A percentile compares a stretch with the other conserved stretches of the same genome.
Evolutionary conservation across 1,140 invertebrate genomes (phyloP).

Genomic region (Trachymyrmex septentrionalis): DNA sequence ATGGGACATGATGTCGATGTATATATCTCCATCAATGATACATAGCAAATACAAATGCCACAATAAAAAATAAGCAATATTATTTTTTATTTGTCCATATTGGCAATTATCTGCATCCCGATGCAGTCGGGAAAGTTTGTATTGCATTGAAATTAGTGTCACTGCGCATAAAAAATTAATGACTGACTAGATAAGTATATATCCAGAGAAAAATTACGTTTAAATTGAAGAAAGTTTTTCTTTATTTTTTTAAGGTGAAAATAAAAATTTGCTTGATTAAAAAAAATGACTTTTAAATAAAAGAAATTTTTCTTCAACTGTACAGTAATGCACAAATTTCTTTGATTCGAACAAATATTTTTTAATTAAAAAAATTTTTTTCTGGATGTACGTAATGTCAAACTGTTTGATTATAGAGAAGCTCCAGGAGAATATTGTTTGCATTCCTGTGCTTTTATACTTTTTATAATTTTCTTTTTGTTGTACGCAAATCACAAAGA

Average conservation of each 20-base stretch:
- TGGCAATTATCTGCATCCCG: not conserved
- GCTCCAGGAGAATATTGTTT: not conserved
- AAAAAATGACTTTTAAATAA: too few relatives aligned
- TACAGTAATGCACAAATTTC: too few relatives aligned
- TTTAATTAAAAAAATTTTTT: too few relatives aligned
- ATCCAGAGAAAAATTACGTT: too few relatives aligned
- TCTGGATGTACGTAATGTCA: not conserved
- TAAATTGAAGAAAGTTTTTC: too few relatives aligned
- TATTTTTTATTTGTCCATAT: conserved; percentile 33
- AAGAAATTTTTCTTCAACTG: too few relatives aligned
- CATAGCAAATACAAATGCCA: not conserved
- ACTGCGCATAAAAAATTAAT: not conserved
- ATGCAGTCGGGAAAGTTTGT: not conserved
- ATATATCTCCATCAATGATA: not conserved
- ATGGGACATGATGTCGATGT: not conserved
- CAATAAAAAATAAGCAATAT: conserved; percentile 55
- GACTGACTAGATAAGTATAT: not conserved
- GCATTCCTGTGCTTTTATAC: not conserved
- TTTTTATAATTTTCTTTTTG: not conserved
- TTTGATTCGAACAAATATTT: too few relatives aligned
- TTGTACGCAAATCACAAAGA: not conserved
- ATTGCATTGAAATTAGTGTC: not conserved
- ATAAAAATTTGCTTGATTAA: too few relatives aligned
- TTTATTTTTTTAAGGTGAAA: too few relatives aligned
- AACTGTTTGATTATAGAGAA: conserved; percentile 1